A percentile compares a stretch with the other conserved stretches of the same genome.
Evolutionary conservation across 2,888 invertebrate genomes (phyloP).

Genomic region (Calameuta filiformis): DNA sequence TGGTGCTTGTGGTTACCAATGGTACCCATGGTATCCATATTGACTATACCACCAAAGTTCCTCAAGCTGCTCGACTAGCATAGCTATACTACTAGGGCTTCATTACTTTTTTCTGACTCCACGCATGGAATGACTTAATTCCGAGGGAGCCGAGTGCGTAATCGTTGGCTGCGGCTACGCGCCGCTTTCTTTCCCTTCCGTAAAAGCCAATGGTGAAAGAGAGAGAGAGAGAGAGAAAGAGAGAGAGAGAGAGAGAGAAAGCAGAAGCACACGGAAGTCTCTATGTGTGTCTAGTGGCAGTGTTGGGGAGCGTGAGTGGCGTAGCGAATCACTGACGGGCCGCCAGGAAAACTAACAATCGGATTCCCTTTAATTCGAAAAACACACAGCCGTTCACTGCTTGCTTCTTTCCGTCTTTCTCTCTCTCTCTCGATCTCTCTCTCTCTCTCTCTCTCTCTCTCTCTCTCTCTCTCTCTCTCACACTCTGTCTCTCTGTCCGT

Average conservation of each 20-base stretch:
- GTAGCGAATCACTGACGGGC: conserved; percentile 41
- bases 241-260: conserved; percentile 17
- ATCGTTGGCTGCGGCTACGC: too few relatives aligned
- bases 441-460: neutral
- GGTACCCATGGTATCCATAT: conserved; percentile 10
- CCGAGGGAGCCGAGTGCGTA: conserved; percentile 6
- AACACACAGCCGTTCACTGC: conserved; percentile 35
- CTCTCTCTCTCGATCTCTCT: neutral
- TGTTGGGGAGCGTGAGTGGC: conserved; percentile 32
- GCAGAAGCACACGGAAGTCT: conserved; percentile 18
- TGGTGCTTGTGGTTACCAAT: conserved; percentile 21
- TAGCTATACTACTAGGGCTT: conserved; percentile 28
- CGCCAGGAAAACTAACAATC: conserved; percentile 45
- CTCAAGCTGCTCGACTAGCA: too few relatives aligned
- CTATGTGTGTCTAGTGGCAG: conserved; percentile 4
- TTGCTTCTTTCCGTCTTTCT: neutral
- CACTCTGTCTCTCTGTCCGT: neutral
- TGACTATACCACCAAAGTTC: neutral
- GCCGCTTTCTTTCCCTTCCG: neutral
- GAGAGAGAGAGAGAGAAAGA: conserved; percentile 3
- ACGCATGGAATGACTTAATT: conserved; percentile 43
- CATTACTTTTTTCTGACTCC: conserved; percentile 46
- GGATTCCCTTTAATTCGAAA: conserved; percentile 43
- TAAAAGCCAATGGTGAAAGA: conserved; percentile 13
- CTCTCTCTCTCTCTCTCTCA: neutral